phyloP scores from a whole-genome alignment of 2,113 vertebrate genomes.

The Lanius collurio region DNA sequence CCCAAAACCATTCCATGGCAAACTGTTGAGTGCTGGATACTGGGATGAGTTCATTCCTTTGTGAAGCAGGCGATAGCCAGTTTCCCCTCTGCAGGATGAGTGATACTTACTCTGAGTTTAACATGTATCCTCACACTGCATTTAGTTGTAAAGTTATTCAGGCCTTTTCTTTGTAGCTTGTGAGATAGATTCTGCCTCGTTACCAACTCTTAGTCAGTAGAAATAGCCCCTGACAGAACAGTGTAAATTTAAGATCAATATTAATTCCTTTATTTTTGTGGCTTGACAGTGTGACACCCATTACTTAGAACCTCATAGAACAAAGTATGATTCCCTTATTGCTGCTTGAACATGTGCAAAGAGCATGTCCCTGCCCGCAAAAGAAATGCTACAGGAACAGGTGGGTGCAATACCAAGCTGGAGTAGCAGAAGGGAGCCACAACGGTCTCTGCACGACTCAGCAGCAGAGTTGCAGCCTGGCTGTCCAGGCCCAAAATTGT shows the following conservation, averaged over 20 bases:
- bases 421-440: neutral
- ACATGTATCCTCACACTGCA: neutral
- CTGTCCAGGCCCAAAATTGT: neutral
- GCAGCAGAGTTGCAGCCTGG: neutral
- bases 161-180: neutral
- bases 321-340: neutral
- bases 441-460: neutral
- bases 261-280: neutral
- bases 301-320: neutral
- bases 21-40: neutral
- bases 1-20: neutral
- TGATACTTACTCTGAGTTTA: neutral
- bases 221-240: neutral
- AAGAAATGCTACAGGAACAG: neutral
- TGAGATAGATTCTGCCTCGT: neutral
- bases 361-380: neutral
- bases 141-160: neutral
- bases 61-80: neutral
- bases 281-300: neutral
- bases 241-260: neutral
- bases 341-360: rapidly evolving
- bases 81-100: neutral
- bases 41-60: neutral
- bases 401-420: neutral
- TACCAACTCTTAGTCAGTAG: neutral